Percentiles rank a stretch among this genome's conserved stretches.
These are phyloP conservation scores for Seriola aureovittata DNA, from an alignment of 2,113 vertebrate genomes.

Conservation along the genomic window DNA sequence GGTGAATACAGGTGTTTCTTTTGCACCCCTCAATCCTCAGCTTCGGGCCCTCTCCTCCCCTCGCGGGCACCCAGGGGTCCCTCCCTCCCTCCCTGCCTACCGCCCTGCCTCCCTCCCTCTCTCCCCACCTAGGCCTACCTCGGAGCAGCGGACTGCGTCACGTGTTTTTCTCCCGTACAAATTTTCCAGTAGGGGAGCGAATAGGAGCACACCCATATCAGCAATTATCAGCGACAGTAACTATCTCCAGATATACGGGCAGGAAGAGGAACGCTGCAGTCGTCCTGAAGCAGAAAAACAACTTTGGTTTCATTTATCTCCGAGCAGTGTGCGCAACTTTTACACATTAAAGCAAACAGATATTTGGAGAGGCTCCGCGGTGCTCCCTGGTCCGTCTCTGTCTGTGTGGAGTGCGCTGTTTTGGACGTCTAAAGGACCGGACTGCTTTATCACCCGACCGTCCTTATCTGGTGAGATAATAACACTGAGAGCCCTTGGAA, in stretches of 20 bases:
- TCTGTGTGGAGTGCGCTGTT: constrained; percentile 24
- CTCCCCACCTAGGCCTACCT: constrained; percentile 74
- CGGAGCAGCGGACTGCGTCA: constrained; percentile 77
- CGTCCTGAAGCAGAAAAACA: constrained; percentile 1
- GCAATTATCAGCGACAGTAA: constrained; percentile 79
- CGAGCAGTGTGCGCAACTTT: constrained; percentile 35
- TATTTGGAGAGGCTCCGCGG: constrained; percentile 17
- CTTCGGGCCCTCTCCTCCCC: constrained; percentile 8
- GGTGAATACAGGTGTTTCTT: constrained; percentile 8
- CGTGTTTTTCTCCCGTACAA: constrained; percentile 84
- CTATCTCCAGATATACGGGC: constrained; percentile 67
- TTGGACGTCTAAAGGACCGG: constrained; percentile 34
- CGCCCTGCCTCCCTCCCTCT: constrained; percentile 11
- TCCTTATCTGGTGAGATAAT: constrained; percentile 89
- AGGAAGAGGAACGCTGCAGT: constrained; percentile 11
- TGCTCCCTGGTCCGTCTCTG: neutral
- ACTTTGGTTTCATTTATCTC: neutral
- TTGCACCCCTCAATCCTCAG: neutral
- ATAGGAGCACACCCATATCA: constrained; percentile 80
- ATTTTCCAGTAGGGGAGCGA: constrained; percentile 74
- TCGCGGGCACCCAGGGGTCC: constrained; percentile 10
- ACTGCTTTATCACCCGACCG: constrained; percentile 77
- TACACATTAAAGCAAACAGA: neutral
- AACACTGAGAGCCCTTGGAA: constrained; percentile 68
- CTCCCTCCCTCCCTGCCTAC: neutral